phyloP scores from a whole-genome alignment of 2,797 vertebrate species.

The Australoheros facetus region DNA sequence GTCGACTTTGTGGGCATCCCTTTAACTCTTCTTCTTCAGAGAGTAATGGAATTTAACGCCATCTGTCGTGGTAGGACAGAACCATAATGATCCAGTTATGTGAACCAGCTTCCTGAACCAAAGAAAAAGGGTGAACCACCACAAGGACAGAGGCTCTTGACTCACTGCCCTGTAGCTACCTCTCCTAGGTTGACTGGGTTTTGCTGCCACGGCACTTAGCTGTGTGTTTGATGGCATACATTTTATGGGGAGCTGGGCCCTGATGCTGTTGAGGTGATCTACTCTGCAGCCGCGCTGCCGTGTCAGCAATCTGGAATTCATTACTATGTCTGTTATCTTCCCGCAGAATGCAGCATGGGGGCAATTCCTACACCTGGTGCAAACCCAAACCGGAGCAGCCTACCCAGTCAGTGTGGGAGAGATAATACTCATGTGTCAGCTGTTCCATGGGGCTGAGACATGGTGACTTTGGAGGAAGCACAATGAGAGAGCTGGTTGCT shows the following conservation, averaged over 20 bases:
- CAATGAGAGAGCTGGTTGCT: conserved; percentile 69
- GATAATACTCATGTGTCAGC: conserved; percentile 82
- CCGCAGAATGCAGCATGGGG: conserved; percentile 74
- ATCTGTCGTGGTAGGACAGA: conserved; percentile 32
- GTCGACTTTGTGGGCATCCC: conserved; percentile 24
- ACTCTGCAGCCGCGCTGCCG: conserved; percentile 63
- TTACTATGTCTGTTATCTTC: conserved; percentile 88
- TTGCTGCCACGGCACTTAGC: conserved; percentile 66
- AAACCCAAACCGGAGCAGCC: conserved; percentile 65
- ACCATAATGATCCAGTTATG: conserved; percentile 60
- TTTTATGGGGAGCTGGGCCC: conserved; percentile 71
- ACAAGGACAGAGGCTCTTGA: conserved; percentile 54
- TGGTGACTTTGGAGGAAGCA: conserved; percentile 53
- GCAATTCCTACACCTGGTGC: conserved; percentile 81
- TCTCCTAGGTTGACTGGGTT: conserved; percentile 69
- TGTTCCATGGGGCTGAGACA: conserved; percentile 81
- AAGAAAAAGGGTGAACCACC: conserved; percentile 42
- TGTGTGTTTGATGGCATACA: conserved; percentile 71
- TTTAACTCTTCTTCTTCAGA: conserved; percentile 14
- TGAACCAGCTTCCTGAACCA: conserved; percentile 66
- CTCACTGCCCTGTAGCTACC: conserved; percentile 58
- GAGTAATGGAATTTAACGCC: conserved; percentile 54
- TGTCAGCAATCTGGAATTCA: conserved; percentile 91
- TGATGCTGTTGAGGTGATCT: conserved; percentile 77
- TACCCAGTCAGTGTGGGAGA: conserved; percentile 73